Percentiles rank a stretch among this genome's conserved stretches.
These are phyloP conservation scores for Cephus sareptanus DNA, from an alignment of 2,888 invertebrate genomes.

Conservation along the genomic window DNA sequence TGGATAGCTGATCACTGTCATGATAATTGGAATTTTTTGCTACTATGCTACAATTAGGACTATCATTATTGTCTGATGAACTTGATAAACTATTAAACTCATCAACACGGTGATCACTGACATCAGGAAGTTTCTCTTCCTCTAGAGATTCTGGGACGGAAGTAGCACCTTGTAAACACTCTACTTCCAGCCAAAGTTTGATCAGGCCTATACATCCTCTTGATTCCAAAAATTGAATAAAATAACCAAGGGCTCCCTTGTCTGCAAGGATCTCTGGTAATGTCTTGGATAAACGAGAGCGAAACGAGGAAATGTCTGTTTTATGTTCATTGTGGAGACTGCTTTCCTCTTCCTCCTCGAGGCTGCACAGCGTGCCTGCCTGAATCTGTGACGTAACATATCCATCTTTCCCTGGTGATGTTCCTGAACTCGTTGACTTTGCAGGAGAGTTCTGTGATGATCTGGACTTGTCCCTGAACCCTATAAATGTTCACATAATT, in stretches of 20 bases:
- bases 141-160: conserved; percentile 8
- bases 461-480: conserved; percentile 49
- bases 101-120: conserved; percentile 14
- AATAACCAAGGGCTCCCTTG: conserved; percentile 83
- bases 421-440: conserved; percentile 40
- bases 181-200: conserved; percentile 82
- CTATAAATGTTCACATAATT: conserved; percentile 27
- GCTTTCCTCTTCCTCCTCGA: conserved; percentile 56
- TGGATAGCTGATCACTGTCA: conserved; percentile 9
- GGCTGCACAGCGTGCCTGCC: conserved; percentile 43
- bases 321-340: conserved; percentile 28
- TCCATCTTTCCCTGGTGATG: conserved; percentile 17
- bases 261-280: conserved; percentile 81
- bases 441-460: conserved; percentile 41
- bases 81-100: conserved; percentile 23
- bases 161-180: conserved; percentile 69
- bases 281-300: conserved; percentile 78
- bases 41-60: conserved; percentile 23
- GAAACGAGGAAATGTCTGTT: conserved; percentile 64
- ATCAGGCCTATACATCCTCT: conserved; percentile 75
- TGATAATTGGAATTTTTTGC: conserved; percentile 19
- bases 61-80: conserved; percentile 34
- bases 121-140: conserved; percentile 10
- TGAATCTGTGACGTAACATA: conserved; percentile 8
- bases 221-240: conserved; percentile 88